phyloP scores from a whole-genome alignment of 2,797 vertebrate species.

The Gymnocypris eckloni region DNA sequence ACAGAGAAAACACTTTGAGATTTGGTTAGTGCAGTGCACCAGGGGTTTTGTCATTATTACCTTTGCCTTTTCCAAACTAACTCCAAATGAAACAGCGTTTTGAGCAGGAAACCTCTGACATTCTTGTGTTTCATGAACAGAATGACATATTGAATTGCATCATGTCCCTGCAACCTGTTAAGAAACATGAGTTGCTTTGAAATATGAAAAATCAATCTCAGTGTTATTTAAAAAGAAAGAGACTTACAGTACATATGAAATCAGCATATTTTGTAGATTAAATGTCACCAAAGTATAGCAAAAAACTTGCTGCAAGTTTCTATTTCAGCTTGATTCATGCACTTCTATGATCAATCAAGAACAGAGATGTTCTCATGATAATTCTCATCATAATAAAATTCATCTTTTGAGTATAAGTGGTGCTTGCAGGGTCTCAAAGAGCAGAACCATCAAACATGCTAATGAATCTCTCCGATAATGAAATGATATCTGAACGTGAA shows the following conservation, averaged over 20 bases:
- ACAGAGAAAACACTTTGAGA: neutral
- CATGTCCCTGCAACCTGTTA: neutral
- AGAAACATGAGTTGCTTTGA: neutral
- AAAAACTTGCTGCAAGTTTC: neutral
- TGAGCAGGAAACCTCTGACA: neutral
- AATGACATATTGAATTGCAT: neutral
- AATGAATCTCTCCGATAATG: constrained; percentile 13
- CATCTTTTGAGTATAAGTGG: neutral
- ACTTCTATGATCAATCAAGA: constrained; percentile 14
- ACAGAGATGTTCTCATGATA: neutral
- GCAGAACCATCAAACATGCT: neutral
- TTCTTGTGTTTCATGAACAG: neutral
- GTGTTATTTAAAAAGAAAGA: neutral
- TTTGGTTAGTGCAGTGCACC: neutral
- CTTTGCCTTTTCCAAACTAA: neutral
- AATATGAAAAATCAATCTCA: neutral
- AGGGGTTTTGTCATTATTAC: neutral
- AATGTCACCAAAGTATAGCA: neutral
- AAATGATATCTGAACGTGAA: constrained; percentile 7
- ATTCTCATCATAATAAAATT: neutral
- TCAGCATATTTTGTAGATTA: neutral
- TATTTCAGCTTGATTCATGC: neutral
- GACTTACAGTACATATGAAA: neutral
- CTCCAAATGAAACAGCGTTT: neutral
- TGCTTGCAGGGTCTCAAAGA: constrained; percentile 3